phyloP scores from a whole-genome alignment of 1,140 invertebrate species.

The Reticulitermes speratus region DNA sequence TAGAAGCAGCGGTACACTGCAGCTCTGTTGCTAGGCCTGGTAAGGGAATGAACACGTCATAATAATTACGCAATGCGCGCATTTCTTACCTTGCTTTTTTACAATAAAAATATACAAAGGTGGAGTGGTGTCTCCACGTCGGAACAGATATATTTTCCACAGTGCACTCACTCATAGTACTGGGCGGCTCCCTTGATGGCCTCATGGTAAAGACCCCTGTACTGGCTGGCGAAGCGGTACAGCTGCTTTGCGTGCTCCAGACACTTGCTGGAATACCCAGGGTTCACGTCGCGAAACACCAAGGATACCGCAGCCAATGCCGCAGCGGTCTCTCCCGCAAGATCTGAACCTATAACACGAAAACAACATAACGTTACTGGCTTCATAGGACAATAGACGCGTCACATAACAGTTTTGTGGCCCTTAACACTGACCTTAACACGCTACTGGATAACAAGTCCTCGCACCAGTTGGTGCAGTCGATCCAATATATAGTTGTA shows the following conservation, averaged over 20 bases:
- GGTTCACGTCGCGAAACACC: constrained; percentile 52
- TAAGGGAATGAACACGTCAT: too few species aligned
- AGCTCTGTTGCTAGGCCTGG: too few species aligned
- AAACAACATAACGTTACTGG: too few species aligned
- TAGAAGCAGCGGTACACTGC: too few species aligned
- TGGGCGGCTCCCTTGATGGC: constrained; percentile 25
- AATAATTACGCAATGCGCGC: neutral
- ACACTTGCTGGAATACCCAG: constrained; percentile 51
- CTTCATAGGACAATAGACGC: too few species aligned
- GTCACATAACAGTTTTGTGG: too few species aligned
- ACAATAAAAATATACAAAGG: neutral
- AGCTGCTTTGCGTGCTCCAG: constrained; percentile 57
- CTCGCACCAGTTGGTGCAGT: too few species aligned
- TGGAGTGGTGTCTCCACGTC: neutral
- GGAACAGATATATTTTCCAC: neutral
- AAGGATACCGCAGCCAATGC: constrained; percentile 60
- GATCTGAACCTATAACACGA: constrained; percentile 55
- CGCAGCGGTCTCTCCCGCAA: constrained; percentile 63
- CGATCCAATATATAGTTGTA: too few species aligned
- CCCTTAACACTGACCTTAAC: too few species aligned
- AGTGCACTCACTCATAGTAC: constrained; percentile 24
- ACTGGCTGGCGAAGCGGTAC: constrained; percentile 59
- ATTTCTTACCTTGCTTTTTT: neutral
- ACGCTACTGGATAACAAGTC: too few species aligned
- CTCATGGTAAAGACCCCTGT: constrained; percentile 46